Evolutionary conservation across 2,797 vertebrate species (phyloP).

Genomic region (Chromobotia macracanthus): DNA sequence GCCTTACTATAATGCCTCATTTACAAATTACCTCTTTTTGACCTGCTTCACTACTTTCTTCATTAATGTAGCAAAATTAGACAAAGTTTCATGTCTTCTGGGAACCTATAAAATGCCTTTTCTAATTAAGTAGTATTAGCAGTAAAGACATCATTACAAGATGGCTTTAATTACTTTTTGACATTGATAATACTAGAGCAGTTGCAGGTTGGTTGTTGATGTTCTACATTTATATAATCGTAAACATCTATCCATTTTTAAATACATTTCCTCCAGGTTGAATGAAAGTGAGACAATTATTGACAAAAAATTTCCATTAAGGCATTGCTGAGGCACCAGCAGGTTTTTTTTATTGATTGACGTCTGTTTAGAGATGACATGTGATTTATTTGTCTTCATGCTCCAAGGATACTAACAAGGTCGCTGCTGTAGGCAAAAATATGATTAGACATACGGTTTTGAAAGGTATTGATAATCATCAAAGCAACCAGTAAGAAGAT

Average conservation of each 20-base stretch:
- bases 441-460: neutral
- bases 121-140: constrained; percentile 60
- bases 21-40: constrained; percentile 64
- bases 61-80: constrained; percentile 73
- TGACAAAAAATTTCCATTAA: neutral
- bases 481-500: neutral
- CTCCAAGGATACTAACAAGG: constrained; percentile 8
- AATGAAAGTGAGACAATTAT: constrained; percentile 31
- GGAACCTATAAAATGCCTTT: constrained; percentile 61
- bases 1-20: constrained; percentile 65
- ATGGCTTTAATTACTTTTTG: constrained; percentile 77
- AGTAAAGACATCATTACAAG: constrained; percentile 69
- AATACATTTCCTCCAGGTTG: constrained; percentile 2
- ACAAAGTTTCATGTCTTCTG: constrained; percentile 64
- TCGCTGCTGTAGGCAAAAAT: constrained; percentile 4
- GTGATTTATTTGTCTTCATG: constrained; percentile 17
- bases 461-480: neutral
- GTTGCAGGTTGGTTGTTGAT: constrained; percentile 61
- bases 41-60: constrained; percentile 63
- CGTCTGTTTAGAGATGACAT: constrained; percentile 6
- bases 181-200: constrained; percentile 73
- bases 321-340: neutral
- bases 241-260: constrained; percentile 67
- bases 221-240: constrained; percentile 69
- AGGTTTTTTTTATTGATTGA: constrained; percentile 38